Evolutionary conservation across 1,140 invertebrate genomes (phyloP), one percentile per base, ranked within the genome.

Genomic region (Drosophila littoralis): DNA sequence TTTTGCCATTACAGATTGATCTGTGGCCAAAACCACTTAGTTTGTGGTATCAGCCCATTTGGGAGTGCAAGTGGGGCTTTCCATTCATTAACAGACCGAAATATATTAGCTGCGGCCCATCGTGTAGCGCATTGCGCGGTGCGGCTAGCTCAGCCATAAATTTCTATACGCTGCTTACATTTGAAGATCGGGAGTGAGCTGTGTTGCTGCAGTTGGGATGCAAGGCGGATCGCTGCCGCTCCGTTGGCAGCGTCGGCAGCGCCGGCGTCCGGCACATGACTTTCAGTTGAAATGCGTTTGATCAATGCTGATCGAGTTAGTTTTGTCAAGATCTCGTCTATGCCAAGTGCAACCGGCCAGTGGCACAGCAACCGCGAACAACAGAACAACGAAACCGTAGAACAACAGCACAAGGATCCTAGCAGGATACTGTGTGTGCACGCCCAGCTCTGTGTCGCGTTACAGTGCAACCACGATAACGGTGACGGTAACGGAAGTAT

Each of bases 241-340:
- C 17, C 36, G 9, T 33, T 38, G 66, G 17, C 22, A 28, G 22
- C 45, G 40, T 32, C 70, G 60, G 22, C 75, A 68, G 63, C 74
- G 81, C 50, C 75, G 83, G 81, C 61, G 72, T 85, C 76, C 78
- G 75, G 71, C 80, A 82, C 79, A 79, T 84, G 80, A 72, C 73
- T 76, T 84, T 79, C 79, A 88, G 83, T 86, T 89, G 81, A 90
- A 91, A 90, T 91, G 90, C 82, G 77, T 85, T 77, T 81, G 85
- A 91, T 91, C 79, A 77, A 73, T 79, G 75, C 68, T 64, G 82
- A 90, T 91, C 85, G 77, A 84, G 90, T 91, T 81, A 91, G 90
- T 91, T 90, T 91, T 85, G 90, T 84, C 79, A 90, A 91, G 90
- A 91, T 86, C 90, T 81, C 82, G 85, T 90, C 77, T 81, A 81